These are phyloP conservation scores for Drosophila helvetica DNA, from an alignment of 2,888 invertebrate species.

Conservation along the genomic window DNA sequence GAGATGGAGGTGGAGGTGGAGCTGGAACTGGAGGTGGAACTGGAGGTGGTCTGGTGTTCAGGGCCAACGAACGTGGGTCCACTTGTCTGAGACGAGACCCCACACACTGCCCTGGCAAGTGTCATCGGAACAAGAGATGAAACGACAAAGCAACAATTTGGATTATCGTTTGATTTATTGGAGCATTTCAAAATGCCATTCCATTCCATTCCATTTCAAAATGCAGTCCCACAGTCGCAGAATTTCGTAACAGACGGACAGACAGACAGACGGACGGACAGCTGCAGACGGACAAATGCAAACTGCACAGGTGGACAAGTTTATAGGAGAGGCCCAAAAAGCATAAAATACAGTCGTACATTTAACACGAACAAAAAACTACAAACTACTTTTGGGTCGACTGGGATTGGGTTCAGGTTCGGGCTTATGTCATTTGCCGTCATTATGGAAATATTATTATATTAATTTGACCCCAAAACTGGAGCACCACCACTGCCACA, in stretches of 20 bases:
- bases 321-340: slow-evolving; percentile 57
- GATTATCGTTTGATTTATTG: slow-evolving; percentile 75
- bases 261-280: slow-evolving; percentile 21
- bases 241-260: slow-evolving; percentile 33
- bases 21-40: not conserved
- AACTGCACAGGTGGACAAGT: slow-evolving; percentile 76
- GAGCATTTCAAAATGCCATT: slow-evolving; percentile 55
- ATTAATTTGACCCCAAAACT: slow-evolving; percentile 66
- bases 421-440: slow-evolving; percentile 74
- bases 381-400: slow-evolving; percentile 32
- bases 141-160: slow-evolving; percentile 51
- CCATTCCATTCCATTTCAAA: slow-evolving; percentile 41
- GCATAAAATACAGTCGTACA: slow-evolving; percentile 12
- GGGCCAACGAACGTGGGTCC: slow-evolving; percentile 23
- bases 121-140: slow-evolving; percentile 59
- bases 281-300: slow-evolving; percentile 21
- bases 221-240: slow-evolving; percentile 40
- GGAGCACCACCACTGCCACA: slow-evolving; percentile 51
- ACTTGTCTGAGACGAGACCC: slow-evolving; percentile 26
- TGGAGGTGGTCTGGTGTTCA: slow-evolving; percentile 6
- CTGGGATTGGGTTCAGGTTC: slow-evolving; percentile 78
- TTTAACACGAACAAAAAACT: slow-evolving; percentile 9
- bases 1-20: no score
- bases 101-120: slow-evolving; percentile 52
- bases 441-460: slow-evolving; percentile 65